Conservation (phyloP, 2,888 invertebrate species). For the Drosophila recens region DNA sequence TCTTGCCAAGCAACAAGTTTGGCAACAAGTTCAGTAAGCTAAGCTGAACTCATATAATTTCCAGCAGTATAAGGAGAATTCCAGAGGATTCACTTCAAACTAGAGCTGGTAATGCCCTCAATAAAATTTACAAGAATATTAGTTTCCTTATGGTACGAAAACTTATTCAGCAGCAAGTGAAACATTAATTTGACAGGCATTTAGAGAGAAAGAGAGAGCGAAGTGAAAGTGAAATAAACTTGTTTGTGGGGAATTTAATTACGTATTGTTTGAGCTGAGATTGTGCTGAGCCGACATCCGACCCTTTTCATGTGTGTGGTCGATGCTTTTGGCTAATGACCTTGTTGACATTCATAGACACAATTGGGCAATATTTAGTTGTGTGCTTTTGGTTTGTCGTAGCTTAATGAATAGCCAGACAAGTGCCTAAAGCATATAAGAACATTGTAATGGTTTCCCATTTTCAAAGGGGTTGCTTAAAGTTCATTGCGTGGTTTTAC, state of each 20-base stretch:
- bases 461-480: slow-evolving; percentile 45
- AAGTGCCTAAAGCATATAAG: slow-evolving; percentile 40
- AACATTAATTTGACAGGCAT: slow-evolving; percentile 61
- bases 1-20: slow-evolving; percentile 44
- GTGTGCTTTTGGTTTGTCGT: slow-evolving; percentile 31
- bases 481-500: slow-evolving; percentile 24
- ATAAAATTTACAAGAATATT: slow-evolving; percentile 47
- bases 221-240: slow-evolving; percentile 49
- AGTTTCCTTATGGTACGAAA: slow-evolving; percentile 39
- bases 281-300: slow-evolving; percentile 20
- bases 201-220: slow-evolving; percentile 6
- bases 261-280: slow-evolving; percentile 54
- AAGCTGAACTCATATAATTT: background rate
- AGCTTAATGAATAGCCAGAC: slow-evolving; percentile 59
- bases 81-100: slow-evolving; percentile 9
- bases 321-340: slow-evolving; percentile 30
- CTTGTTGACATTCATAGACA: slow-evolving; percentile 61
- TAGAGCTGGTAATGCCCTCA: slow-evolving; percentile 37
- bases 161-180: slow-evolving; percentile 42
- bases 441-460: slow-evolving; percentile 14
- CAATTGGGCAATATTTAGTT: slow-evolving; percentile 45
- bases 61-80: slow-evolving; percentile 16
- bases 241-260: slow-evolving; percentile 64
- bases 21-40: slow-evolving; percentile 14
- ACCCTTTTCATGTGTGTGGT: slow-evolving; percentile 19